Base-by-base conservation (phyloP, 64 coral and sea anemone genomes). In the Acropora yongei region DNA sequence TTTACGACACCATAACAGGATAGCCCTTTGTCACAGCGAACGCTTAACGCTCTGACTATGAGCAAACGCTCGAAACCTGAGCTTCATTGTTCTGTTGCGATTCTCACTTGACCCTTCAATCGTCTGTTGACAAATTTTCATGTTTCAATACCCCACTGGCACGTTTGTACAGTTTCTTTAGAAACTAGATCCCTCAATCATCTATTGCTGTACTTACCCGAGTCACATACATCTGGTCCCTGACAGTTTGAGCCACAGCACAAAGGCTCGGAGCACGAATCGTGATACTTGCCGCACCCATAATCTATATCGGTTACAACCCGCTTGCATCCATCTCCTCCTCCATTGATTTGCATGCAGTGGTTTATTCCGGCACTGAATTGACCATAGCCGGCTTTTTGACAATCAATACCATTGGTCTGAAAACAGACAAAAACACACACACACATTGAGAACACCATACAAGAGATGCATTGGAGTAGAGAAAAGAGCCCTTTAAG, bases 291-390 rank as follows among this genome's bases (percentile, higher is more conserved):
- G 10, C 74, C 51, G 42, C 95, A 97, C 0, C 95, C 95, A 47
- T 97, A 97, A 66, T 97, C 95, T 48, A 41, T 17, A n/a, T 80
- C 46, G 13, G 71, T 87, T 75, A 79, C 84, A 40, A 85, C 87
- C 39, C 88, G 95, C 50, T 89, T 97, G 48, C 95, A 97, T 18
- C 95, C 95, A 46, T 88, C 88, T 0, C 92, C 92, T 49, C 95
- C 95, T 47, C 75, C 41, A 2, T 91, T 94, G 87, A 76, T 91
- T 43, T 69, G 89, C 74, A 89, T 91, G 41, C 95, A 97, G 78
- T 97, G 95, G 49, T 97, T 97, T 17, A 97, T 97, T n/a, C 77
- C 95, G 10, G 92, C 92, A 66, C 95, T 97, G 49, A 97, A 83
- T n/a, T 60, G 92, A 17, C 91, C 92, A 60, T 97, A 97, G 41